Evolutionary conservation across 1,140 invertebrate genomes (phyloP), one percentile per base, ranked within the genome.

Genomic region (Lucilia sericata): DNA sequence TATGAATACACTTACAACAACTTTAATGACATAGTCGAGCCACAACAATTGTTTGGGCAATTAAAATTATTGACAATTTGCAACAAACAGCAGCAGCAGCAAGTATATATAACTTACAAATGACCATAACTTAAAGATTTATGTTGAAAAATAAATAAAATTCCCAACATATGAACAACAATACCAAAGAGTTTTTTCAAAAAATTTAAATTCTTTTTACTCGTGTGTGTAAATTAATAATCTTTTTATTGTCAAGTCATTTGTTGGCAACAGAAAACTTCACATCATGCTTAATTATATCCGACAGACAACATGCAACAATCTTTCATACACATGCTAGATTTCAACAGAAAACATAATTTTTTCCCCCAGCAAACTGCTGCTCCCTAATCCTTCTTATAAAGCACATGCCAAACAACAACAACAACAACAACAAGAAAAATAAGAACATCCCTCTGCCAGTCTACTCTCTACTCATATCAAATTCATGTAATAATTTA

Each of bases 401-500:
- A 42, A 42, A 42, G 42, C 10, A 42, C 10, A 7, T 42, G 10
- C 42, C 5, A 8, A 8, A 17, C 9, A 55, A 0, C 51, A 55
- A 10, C 7, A 7, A 55, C 25, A 30, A 42, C 10, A 8, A 55
- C 9, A 55, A 14, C 51, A 55, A 10, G 2, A 7, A 55, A 14
- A 55, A 10, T 2, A 5, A 55, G 51, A 30, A 12, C 51, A 55
- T 55, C 42, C 42, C 42, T 42, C 25, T 30, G 17, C 51, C 51
- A 55, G 12, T 2, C 3, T 30, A 30, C 25, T 2, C 25, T 30
- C 13, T 55, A 55, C 17, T 70, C 65, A 21, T 70, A 70, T 70
- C 65, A 70, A 70, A 70, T 70, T 70, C 65, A 70, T 70, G 65
- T 70, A 70, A 70, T 70, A 70, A 70, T 70, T 70, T 70, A 70